phyloP scores from a whole-genome alignment of 1,140 invertebrate species.

The Globodera rostochiensis region DNA sequence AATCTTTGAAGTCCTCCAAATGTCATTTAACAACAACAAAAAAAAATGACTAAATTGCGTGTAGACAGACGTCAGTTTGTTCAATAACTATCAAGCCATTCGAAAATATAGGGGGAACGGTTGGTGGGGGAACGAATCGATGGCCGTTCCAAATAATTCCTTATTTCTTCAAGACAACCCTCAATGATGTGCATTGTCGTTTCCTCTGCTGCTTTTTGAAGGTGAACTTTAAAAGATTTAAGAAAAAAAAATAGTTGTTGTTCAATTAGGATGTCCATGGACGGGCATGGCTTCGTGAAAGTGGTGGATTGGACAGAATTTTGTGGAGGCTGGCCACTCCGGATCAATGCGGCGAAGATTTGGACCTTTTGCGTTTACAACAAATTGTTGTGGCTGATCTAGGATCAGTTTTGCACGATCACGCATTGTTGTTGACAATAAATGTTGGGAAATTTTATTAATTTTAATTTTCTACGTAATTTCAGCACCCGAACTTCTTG shows the following conservation, averaged over 20 bases:
- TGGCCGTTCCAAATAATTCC: too few species aligned
- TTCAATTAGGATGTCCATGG: constrained; percentile 37
- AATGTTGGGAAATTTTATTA: constrained; percentile 38
- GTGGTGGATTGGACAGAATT: constrained; percentile 23
- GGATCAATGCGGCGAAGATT: too few species aligned
- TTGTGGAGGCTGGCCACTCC: constrained; percentile 16
- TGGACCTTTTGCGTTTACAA: too few species aligned
- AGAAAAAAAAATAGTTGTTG: not conserved
- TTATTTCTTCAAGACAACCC: too few species aligned
- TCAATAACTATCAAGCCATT: too few species aligned
- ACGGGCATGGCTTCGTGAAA: constrained; percentile 26
- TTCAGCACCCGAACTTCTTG: constrained; percentile 36
- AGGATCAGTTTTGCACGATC: not conserved
- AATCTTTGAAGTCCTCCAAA: too few species aligned
- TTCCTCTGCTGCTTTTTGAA: constrained; percentile 41
- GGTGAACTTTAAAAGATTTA: not conserved
- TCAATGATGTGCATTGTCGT: not conserved
- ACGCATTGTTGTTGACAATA: constrained; percentile 31
- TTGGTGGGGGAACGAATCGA: too few species aligned
- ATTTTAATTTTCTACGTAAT: not conserved
- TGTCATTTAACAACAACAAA: too few species aligned
- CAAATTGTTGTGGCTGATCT: not conserved
- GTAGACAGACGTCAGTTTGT: too few species aligned
- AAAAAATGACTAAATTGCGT: too few species aligned
- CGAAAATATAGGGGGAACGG: too few species aligned